Conservation (phyloP, 2,797 vertebrate species). For the Sitta carolinensis region DNA sequence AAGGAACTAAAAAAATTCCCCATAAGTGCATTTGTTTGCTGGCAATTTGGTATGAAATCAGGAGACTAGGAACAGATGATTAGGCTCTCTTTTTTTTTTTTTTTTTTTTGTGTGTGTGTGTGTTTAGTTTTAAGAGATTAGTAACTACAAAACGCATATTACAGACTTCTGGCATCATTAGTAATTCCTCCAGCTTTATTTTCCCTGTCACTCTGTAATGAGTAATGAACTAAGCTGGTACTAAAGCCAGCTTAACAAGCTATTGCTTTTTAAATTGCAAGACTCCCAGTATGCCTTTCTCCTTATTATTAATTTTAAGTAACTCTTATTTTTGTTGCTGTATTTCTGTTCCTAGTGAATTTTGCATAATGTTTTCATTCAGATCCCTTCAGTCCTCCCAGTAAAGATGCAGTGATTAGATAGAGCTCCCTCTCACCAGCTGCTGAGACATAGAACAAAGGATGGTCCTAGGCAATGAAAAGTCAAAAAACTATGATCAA, state of each 20-base stretch:
- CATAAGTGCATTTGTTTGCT: constrained; percentile 52
- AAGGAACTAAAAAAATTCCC: constrained; percentile 15
- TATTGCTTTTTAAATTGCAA: constrained; percentile 41
- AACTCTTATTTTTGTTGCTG: neutral
- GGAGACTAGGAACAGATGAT: constrained; percentile 27
- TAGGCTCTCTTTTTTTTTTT: neutral
- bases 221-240: constrained; percentile 46
- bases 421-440: neutral
- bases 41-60: constrained; percentile 52
- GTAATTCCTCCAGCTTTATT: constrained; percentile 52
- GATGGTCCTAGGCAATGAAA: neutral
- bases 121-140: constrained; percentile 18
- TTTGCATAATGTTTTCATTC: neutral
- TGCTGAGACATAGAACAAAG: neutral
- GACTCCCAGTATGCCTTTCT: neutral
- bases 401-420: neutral
- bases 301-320: constrained; percentile 45
- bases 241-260: constrained; percentile 50
- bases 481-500: neutral
- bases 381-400: neutral
- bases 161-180: constrained; percentile 57
- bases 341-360: neutral
- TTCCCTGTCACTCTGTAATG: constrained; percentile 50
- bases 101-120: neutral
- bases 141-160: constrained; percentile 31